Evolutionary conservation across 1,140 invertebrate genomes (phyloP).

Genomic region (Anagrus nilaparvatae): DNA sequence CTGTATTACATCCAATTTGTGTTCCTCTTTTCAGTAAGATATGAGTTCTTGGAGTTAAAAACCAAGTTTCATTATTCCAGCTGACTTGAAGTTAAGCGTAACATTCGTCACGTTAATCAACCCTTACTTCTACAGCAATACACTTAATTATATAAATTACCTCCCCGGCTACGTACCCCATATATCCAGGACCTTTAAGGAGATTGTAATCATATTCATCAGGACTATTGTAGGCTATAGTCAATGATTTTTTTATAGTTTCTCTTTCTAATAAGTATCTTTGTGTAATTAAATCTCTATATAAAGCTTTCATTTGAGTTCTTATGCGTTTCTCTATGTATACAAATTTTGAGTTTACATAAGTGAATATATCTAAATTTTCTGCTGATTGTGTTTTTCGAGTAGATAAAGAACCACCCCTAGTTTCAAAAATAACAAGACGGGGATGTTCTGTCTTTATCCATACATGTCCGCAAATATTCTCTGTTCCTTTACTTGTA

Average conservation of each 20-base stretch:
- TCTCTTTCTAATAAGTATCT: conserved; percentile 8
- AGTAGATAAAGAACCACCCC: background rate
- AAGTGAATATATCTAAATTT: too few species aligned
- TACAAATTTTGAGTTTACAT: too few species aligned
- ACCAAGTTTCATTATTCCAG: conserved; percentile 4
- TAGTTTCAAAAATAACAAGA: conserved; percentile 16
- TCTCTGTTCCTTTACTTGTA: background rate
- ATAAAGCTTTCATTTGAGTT: conserved; percentile 3
- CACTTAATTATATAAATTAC: conserved; percentile 16
- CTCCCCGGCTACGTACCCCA: conserved; percentile 15
- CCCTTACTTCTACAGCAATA: conserved; percentile 10
- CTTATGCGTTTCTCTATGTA: too few species aligned
- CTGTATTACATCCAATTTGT: conserved; percentile 9
- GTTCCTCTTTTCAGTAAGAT: conserved; percentile 12
- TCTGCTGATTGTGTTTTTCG: background rate
- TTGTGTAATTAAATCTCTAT: conserved; percentile 7
- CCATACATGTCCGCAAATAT: conserved; percentile 11
- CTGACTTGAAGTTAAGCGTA: conserved; percentile 15
- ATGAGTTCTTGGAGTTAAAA: conserved; percentile 15
- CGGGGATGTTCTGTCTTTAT: conserved; percentile 20
- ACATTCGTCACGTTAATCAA: conserved; percentile 10
- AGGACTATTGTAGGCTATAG: conserved; percentile 9
- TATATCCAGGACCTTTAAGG: conserved; percentile 18
- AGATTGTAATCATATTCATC: conserved; percentile 16
- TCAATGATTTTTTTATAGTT: conserved; percentile 12